Evolutionary conservation across 2,888 invertebrate species (phyloP).

Genomic region (Lydus trimaculatus): DNA sequence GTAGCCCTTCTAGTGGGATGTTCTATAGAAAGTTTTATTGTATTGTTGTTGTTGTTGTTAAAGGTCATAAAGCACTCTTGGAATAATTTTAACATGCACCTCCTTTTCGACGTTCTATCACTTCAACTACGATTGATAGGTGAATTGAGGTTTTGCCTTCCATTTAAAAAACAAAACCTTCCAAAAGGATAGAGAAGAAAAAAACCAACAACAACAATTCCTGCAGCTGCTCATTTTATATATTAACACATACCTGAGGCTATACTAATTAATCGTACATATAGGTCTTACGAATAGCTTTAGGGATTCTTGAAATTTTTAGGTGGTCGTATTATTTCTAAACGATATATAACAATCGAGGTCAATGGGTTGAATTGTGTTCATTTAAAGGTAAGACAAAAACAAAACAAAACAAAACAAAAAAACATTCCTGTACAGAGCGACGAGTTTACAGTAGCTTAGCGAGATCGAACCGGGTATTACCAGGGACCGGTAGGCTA

Average conservation of each 20-base stretch:
- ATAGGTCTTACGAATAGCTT: not conserved
- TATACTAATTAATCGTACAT: not conserved
- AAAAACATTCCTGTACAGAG: not conserved
- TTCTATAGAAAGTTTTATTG: constrained; percentile 14
- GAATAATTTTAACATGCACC: constrained; percentile 18
- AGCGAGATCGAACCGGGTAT: constrained; percentile 45
- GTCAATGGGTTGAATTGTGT: constrained; percentile 29
- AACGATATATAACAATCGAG: constrained; percentile 30
- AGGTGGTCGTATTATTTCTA: constrained; percentile 13
- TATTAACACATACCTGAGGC: not conserved
- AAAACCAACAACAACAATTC: no score
- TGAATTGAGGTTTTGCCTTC: not conserved
- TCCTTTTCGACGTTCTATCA: constrained; percentile 4
- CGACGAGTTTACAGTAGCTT: constrained; percentile 39
- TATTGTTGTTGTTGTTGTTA: constrained; percentile 18
- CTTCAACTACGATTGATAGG: not conserved
- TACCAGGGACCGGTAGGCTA: constrained; percentile 49
- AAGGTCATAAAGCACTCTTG: constrained; percentile 16
- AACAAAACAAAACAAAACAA: no score
- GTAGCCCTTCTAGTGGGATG: constrained; percentile 20
- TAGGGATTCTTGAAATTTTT: not conserved
- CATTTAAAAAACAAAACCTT: no score
- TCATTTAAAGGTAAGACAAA: no score
- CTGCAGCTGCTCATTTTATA: not conserved
- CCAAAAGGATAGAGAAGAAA: no score